These are phyloP conservation scores for Phengaris arion DNA, from an alignment of 2,888 invertebrate species.

Conservation along the genomic window DNA sequence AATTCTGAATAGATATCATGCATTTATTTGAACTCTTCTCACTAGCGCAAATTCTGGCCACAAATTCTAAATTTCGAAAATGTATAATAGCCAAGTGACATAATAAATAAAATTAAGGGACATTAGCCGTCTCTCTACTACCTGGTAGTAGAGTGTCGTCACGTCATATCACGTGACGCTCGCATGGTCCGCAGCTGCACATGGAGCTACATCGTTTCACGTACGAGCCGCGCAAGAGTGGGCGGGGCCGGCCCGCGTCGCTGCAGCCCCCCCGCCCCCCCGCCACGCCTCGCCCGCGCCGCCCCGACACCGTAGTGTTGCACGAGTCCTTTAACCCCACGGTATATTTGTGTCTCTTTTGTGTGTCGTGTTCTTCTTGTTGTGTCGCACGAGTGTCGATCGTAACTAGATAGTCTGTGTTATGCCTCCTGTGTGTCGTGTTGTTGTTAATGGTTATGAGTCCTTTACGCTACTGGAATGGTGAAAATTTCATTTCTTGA, in stretches of 20 bases:
- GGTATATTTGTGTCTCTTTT: conserved; percentile 43
- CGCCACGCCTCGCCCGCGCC: conserved; percentile 40
- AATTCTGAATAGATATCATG: no score
- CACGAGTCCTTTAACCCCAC: conserved; percentile 52
- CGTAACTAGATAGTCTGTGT: not conserved
- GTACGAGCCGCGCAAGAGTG: conserved; percentile 44
- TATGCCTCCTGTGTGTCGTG: not conserved
- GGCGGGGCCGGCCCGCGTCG: conserved; percentile 46
- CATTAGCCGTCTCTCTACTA: not conserved
- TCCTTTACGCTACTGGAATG: no score
- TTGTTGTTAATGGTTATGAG: not conserved
- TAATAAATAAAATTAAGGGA: not conserved
- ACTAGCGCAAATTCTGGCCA: not conserved
- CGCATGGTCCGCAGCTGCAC: conserved; percentile 57
- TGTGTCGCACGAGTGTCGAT: not conserved
- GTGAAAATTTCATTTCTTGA: no score
- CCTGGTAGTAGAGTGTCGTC: no score
- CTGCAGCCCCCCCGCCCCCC: conserved; percentile 51
- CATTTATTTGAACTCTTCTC: no score
- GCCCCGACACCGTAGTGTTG: conserved; percentile 48
- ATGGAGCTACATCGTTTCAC: conserved; percentile 62
- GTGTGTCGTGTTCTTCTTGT: not conserved
- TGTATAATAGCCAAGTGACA: not conserved
- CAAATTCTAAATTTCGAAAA: not conserved
- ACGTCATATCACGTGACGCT: not conserved